A percentile compares a stretch with the other conserved stretches of the same genome.
Conservation (phyloP, 64 coral and sea anemone genomes). For the Acropora yongei region DNA sequence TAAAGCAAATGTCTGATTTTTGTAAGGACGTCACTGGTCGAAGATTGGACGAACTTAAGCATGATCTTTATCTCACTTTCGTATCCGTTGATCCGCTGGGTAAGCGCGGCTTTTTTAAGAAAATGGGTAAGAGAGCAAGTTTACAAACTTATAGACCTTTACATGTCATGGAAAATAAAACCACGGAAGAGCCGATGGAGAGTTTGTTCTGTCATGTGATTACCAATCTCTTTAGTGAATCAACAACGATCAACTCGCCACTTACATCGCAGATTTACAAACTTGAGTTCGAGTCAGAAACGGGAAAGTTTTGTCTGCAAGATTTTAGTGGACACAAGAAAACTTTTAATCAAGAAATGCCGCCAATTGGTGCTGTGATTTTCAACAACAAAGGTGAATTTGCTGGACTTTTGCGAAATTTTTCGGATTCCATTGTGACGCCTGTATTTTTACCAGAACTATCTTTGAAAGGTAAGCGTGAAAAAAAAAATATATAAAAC, state of each 20-base stretch:
- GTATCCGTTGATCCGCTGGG: slow-evolving; percentile 80
- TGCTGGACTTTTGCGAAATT: slow-evolving; percentile 34
- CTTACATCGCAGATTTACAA: slow-evolving; percentile 59
- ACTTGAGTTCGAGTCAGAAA: slow-evolving; percentile 13
- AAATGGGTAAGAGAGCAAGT: slow-evolving; percentile 89
- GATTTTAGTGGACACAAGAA: slow-evolving; percentile 2
- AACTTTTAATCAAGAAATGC: slow-evolving; percentile 16
- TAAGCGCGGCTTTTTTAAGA: slow-evolving; percentile 91
- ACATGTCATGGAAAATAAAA: slow-evolving; percentile 26
- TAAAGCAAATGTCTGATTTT: slow-evolving; percentile 75
- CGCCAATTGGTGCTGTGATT: slow-evolving; percentile 41
- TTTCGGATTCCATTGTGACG: background rate
- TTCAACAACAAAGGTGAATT: slow-evolving; percentile 55
- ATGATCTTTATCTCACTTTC: slow-evolving; percentile 40
- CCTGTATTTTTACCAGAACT: slow-evolving; percentile 21
- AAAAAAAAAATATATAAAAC: background rate
- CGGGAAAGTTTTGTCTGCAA: slow-evolving; percentile 16
- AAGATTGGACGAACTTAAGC: slow-evolving; percentile 23
- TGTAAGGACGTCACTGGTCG: slow-evolving; percentile 57
- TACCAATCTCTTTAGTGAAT: slow-evolving; percentile 17
- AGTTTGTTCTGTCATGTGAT: slow-evolving; percentile 66
- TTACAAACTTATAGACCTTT: slow-evolving; percentile 85
- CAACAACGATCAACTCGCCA: background rate
- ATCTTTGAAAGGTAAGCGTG: background rate
- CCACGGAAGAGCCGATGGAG: slow-evolving; percentile 10